A percentile compares a stretch with the other conserved stretches of the same genome.
Evolutionary conservation across 1,140 invertebrate species (phyloP).

Genomic region (Drosophila pandora): DNA sequence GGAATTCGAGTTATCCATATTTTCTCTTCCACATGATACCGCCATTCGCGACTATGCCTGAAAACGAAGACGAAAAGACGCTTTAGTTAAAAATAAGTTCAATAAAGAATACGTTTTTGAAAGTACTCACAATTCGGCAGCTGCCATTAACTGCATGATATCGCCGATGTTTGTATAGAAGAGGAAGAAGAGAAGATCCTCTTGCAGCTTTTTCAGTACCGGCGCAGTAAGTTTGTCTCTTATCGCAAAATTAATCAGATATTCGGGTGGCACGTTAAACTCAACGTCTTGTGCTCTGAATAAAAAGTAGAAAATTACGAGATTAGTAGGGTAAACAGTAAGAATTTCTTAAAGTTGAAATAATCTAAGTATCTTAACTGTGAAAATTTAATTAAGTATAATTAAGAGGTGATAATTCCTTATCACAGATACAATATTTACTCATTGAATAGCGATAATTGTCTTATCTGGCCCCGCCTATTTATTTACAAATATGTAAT

Average conservation of each 20-base stretch:
- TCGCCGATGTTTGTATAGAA: conserved; percentile 99
- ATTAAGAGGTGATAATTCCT: conserved; percentile 5
- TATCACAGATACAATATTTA: background rate
- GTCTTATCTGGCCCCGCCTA: background rate
- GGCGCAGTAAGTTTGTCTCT: conserved; percentile 97
- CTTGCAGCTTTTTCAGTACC: conserved; percentile 98
- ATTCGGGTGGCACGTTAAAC: conserved; percentile 99
- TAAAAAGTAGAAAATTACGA: conserved; percentile 10
- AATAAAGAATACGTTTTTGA: background rate
- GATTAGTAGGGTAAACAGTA: background rate
- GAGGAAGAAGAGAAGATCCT: conserved; percentile 99
- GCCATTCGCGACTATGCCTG: conserved; percentile 98
- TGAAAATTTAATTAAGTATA: conserved; percentile 1
- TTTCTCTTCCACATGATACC: conserved; percentile 99
- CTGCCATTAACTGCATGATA: conserved; percentile 97
- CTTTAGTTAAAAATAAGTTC: background rate
- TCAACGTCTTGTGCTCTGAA: conserved; percentile 98
- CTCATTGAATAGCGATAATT: background rate
- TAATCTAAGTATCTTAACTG: background rate
- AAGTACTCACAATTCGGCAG: conserved; percentile 95
- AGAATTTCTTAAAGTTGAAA: background rate
- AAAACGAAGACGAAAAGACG: conserved; percentile 14
- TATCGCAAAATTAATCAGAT: conserved; percentile 96
- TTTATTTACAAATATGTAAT: conserved; percentile 2
- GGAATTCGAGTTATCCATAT: conserved; percentile 99